phyloP scores from a whole-genome alignment of 2,113 vertebrate species.

The Campylorhamphus procurvoides region DNA sequence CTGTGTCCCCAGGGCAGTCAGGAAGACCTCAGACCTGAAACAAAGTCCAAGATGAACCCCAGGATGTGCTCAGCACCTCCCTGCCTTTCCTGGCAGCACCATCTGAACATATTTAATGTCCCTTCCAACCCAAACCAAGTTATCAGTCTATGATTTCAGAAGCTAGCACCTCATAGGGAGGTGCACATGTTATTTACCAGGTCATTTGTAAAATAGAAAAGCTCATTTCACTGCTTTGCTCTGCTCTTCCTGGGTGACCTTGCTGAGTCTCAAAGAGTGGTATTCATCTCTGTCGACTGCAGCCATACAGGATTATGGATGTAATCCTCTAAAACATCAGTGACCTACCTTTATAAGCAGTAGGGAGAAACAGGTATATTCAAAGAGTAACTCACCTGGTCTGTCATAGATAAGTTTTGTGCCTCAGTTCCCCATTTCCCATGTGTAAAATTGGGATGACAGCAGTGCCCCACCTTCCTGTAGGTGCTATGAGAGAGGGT shows the following conservation, averaged over 20 bases:
- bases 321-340: background rate
- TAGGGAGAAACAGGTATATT: background rate
- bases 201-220: background rate
- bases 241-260: background rate
- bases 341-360: background rate
- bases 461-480: background rate
- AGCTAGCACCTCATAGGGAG: background rate
- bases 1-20: background rate
- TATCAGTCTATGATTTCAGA: background rate
- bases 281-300: background rate
- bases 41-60: accelerated
- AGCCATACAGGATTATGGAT: background rate
- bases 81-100: background rate
- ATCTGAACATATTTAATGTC: background rate
- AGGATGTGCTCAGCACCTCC: background rate
- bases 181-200: background rate
- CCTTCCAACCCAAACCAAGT: background rate
- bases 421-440: background rate
- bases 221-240: background rate
- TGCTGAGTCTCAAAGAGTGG: background rate
- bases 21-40: background rate
- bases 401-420: background rate
- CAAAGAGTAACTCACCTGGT: background rate
- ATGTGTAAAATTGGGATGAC: background rate
- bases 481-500: background rate